Evolutionary conservation across 2,888 invertebrate genomes (phyloP), one percentile per base, ranked within the genome.

Genomic region (Aleiodes testaceus): DNA sequence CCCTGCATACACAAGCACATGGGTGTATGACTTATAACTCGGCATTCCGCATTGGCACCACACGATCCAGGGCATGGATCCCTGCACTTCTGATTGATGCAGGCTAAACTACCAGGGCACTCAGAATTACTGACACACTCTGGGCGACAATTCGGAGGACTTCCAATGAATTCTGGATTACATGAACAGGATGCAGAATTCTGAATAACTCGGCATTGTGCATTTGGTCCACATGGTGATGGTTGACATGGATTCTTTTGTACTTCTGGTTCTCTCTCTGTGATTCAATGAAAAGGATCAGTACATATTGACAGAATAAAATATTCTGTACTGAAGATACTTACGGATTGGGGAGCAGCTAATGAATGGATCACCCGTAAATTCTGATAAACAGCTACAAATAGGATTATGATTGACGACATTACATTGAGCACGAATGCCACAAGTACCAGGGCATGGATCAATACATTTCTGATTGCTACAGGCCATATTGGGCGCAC

Each of bases 41-140:
- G 90, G 81, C 96, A 96, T 53, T 91, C 88, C 1, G 96, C 93
- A 77, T 91, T 90, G 18, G 91, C 81, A 12, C 95, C 96, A 81
- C 96, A 94, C 30, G 94, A 91, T 53, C 94, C 94, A 5, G 91
- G 90, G 81, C 95, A 95, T 14, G 95, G 95, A 85, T 95, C 92
- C 76, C 89, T 89, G 86, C 95, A 95, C 86, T 93, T 93, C 87
- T 92, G 91, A 78, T 91, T 92, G 59, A 95, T 92, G 81, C 95
- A 96, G 5, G 95, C 93, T 81, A 91, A 90, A 78, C 91, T 91
- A 74, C 91, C 92, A 63, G 91, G 87, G 82, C 95, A 95, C 81
- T 95, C 94, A 9, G 92, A 89, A 78, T 93, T 94, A 45, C 92
- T 90, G 4, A 92, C 88, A 84, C 95, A 95, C 88, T 95, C 95